Evolutionary conservation across 2,888 invertebrate species (phyloP), one percentile per base, ranked within the genome.

Genomic region (Tenthredo scrophulariae): DNA sequence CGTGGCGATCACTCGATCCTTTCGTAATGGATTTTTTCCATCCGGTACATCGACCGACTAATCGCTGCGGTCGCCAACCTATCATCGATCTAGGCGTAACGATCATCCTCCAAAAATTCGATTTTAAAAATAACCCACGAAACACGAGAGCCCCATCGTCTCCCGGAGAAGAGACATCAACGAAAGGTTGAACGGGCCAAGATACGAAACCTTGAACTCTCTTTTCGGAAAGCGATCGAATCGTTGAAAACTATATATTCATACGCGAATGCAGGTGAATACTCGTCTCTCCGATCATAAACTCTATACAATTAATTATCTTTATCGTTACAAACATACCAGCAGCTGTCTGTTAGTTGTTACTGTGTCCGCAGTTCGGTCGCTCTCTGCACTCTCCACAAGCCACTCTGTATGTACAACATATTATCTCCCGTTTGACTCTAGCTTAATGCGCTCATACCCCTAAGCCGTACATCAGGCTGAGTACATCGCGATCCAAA

Each of bases 401-500:
- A 9, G 18, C 50, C 1, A 54, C 18, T 77, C 0, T 77, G 80
- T 80, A 62, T 80, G 80, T 80, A 80, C 58, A 80, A 80, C 80
- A 80, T 62, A 80, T 80, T 80, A 80, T 83, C 83, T 46, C 74
- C 62, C 85, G 84, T 72, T 87, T 88, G 88, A 87, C 88, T 88
- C 87, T 86, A 87, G 87, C 88, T 87, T 90, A 90, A 89, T 90
- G 88, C 89, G 88, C 84, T 89, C 79, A 88, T 89, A 88, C 22
- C 89, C 88, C 88, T 67, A 89, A 89, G 87, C 90, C 90, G 90
- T 92, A 92, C 91, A 92, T 92, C 92, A 92, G 90, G 89, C 91
- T 92, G 92, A 91, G n/a, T 54, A n/a, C n/a, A 92, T 50, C 91
- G 91, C 91, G 92, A 92, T 92, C 92, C 92, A 92, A 93, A 93